These are phyloP conservation scores for Aradus depressus DNA, from an alignment of 2,888 invertebrate genomes.

Conservation along the genomic window DNA sequence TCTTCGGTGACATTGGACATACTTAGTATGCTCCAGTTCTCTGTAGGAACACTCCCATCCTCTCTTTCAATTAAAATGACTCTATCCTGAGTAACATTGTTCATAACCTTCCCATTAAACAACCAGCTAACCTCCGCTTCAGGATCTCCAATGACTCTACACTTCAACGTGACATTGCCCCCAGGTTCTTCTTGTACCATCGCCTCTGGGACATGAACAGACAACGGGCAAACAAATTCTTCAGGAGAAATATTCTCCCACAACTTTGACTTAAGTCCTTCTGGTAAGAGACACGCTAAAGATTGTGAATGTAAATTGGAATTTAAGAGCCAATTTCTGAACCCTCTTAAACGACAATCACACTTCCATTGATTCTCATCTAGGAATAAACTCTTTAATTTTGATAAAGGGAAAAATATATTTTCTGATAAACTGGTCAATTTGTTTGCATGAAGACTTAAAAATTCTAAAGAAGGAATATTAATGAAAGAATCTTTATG, in stretches of 20 bases:
- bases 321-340: slow-evolving; percentile 71
- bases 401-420: slow-evolving; percentile 58
- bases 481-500: slow-evolving; percentile 67
- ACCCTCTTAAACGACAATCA: slow-evolving; percentile 73
- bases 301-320: slow-evolving; percentile 66
- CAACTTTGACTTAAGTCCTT: slow-evolving; percentile 51
- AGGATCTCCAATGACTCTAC: slow-evolving; percentile 71
- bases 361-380: slow-evolving; percentile 85
- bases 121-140: slow-evolving; percentile 74
- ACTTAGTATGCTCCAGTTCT: slow-evolving; percentile 70
- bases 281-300: slow-evolving; percentile 61
- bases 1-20: slow-evolving; percentile 69
- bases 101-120: slow-evolving; percentile 55
- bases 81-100: slow-evolving; percentile 31
- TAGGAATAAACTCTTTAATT: slow-evolving; percentile 66
- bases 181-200: slow-evolving; percentile 63
- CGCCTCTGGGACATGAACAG: slow-evolving; percentile 43
- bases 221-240: slow-evolving; percentile 73
- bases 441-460: slow-evolving; percentile 71
- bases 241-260: slow-evolving; percentile 67
- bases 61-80: slow-evolving; percentile 37
- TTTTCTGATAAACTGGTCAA: slow-evolving; percentile 56
- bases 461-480: slow-evolving; percentile 57
- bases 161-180: slow-evolving; percentile 68
- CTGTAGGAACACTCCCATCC: slow-evolving; percentile 29